A percentile compares a stretch with the other conserved stretches of the same genome.
These are phyloP conservation scores for Zaprionus ghesquierei DNA, from an alignment of 1,140 invertebrate species.

Conservation along the genomic window DNA sequence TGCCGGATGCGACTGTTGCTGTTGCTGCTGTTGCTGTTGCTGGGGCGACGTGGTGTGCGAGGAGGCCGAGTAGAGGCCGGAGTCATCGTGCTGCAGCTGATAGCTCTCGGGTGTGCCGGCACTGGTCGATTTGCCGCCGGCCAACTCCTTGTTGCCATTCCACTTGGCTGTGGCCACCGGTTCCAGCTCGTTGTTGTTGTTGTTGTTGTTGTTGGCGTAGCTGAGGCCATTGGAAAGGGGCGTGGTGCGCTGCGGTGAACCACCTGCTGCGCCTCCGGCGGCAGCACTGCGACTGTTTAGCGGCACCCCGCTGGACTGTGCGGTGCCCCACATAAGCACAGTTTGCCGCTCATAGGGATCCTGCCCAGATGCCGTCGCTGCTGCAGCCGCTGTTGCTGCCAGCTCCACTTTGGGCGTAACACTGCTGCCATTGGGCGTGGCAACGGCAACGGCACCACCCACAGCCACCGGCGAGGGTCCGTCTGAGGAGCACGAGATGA, in stretches of 20 bases:
- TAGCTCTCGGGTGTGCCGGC: slow-evolving; percentile 70
- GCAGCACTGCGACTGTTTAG: slow-evolving; percentile 65
- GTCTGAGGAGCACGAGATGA: slow-evolving; percentile 80
- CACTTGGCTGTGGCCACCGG: slow-evolving; percentile 61
- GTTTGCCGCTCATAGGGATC: slow-evolving; percentile 88
- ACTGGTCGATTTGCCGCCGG: slow-evolving; percentile 55
- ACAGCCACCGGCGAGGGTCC: slow-evolving; percentile 69
- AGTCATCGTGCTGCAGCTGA: slow-evolving; percentile 77
- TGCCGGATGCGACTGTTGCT: slow-evolving; percentile 40
- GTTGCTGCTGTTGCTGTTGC: slow-evolving; percentile 66
- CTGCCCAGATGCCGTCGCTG: slow-evolving; percentile 22
- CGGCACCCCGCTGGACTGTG: slow-evolving; percentile 81
- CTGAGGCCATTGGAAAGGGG: slow-evolving; percentile 69
- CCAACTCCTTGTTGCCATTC: slow-evolving; percentile 69
- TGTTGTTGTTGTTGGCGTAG: slow-evolving; percentile 60
- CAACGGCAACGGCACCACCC: slow-evolving; percentile 14
- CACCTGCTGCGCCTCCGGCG: slow-evolving; percentile 9
- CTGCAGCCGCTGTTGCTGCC: slow-evolving; percentile 35
- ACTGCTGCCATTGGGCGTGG: slow-evolving; percentile 72
- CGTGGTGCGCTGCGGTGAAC: slow-evolving; percentile 72
- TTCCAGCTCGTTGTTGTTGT: slow-evolving; percentile 61
- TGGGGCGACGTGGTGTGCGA: slow-evolving; percentile 79
- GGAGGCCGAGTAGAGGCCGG: slow-evolving; percentile 76
- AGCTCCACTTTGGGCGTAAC: slow-evolving; percentile 82
- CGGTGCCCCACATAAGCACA: slow-evolving; percentile 92